Evolutionary conservation across 2,888 invertebrate genomes (phyloP).

Genomic region (Dimorphilus gyrociliatus): DNA sequence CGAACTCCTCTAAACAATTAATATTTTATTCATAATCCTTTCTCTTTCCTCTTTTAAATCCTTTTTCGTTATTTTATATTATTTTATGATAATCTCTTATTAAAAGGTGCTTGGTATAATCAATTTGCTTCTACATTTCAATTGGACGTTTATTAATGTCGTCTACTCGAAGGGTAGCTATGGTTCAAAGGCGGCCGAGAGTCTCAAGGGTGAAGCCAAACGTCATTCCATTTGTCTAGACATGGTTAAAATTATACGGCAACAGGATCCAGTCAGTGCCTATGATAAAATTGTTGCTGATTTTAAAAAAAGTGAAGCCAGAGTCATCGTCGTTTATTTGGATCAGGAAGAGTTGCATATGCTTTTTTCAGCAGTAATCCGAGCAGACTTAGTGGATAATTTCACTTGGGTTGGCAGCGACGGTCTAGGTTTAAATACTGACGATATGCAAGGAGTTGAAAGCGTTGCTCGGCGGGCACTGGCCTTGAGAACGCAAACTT

Average conservation of each 20-base stretch:
- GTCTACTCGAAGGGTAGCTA: slow-evolving; percentile 51
- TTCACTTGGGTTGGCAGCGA: slow-evolving; percentile 29
- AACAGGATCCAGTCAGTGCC: neutral
- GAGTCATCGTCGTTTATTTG: slow-evolving; percentile 20
- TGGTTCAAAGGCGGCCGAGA: slow-evolving; percentile 18
- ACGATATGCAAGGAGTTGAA: slow-evolving; percentile 11
- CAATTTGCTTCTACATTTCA: slow-evolving; percentile 28
- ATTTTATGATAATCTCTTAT: neutral
- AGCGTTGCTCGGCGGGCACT: slow-evolving; percentile 15
- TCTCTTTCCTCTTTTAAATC: neutral
- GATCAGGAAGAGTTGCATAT: slow-evolving; percentile 17
- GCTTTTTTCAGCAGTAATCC: slow-evolving; percentile 13
- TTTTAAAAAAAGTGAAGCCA: slow-evolving; percentile 11
- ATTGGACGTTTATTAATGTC: slow-evolving; percentile 62
- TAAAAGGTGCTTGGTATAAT: slow-evolving; percentile 15
- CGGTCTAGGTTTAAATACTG: slow-evolving; percentile 13
- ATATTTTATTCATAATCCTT: neutral
- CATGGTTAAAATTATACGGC: slow-evolving; percentile 5
- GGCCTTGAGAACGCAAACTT: slow-evolving; percentile 10
- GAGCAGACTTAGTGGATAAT: slow-evolving; percentile 11
- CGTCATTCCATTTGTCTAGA: slow-evolving; percentile 17
- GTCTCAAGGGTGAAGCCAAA: slow-evolving; percentile 9
- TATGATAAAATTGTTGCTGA: slow-evolving; percentile 7
- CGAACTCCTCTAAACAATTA: too few species aligned
- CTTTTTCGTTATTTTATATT: neutral